Percentiles rank a stretch among this genome's conserved stretches.
phyloP scores from a whole-genome alignment of 2,113 vertebrate species.

The Chascanopsetta lugubris region DNA sequence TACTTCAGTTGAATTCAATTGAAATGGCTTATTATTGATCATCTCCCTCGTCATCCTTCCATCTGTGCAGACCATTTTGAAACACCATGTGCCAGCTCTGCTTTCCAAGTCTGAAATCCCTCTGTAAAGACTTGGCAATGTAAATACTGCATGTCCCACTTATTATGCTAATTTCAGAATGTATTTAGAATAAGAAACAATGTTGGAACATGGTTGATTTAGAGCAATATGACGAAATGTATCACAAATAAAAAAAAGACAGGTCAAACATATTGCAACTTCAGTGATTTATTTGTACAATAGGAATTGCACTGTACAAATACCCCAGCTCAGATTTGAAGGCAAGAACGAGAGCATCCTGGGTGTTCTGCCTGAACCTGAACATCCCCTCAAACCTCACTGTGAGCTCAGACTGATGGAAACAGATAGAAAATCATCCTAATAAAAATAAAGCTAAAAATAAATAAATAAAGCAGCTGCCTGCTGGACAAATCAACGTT shows the following conservation, averaged over 20 bases:
- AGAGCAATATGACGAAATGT: background rate
- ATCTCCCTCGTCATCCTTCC: constrained; percentile 6
- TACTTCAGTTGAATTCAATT: background rate
- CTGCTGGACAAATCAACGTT: constrained; percentile 38
- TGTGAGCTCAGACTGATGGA: constrained; percentile 46
- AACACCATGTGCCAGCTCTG: constrained; percentile 21
- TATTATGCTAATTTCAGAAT: constrained; percentile 20
- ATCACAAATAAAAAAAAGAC: constrained; percentile 13
- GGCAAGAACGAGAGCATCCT: constrained; percentile 61
- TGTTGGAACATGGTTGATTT: background rate
- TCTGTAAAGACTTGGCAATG: constrained; percentile 20
- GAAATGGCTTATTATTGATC: constrained; percentile 1
- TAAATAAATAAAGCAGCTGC: constrained; percentile 60
- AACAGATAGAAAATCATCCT: constrained; percentile 29
- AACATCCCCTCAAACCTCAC: constrained; percentile 69
- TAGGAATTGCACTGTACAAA: constrained; percentile 75
- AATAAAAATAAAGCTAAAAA: constrained; percentile 31
- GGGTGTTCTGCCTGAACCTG: constrained; percentile 67
- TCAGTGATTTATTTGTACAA: constrained; percentile 85
- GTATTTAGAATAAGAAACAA: constrained; percentile 2
- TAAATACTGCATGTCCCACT: constrained; percentile 24
- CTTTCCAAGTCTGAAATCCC: constrained; percentile 11
- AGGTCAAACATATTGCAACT: constrained; percentile 53
- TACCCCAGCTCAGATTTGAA: constrained; percentile 63
- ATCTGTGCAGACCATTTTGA: constrained; percentile 53